Conservation (phyloP, 2,113 vertebrate genomes). For the Ceyx melanurus region DNA sequence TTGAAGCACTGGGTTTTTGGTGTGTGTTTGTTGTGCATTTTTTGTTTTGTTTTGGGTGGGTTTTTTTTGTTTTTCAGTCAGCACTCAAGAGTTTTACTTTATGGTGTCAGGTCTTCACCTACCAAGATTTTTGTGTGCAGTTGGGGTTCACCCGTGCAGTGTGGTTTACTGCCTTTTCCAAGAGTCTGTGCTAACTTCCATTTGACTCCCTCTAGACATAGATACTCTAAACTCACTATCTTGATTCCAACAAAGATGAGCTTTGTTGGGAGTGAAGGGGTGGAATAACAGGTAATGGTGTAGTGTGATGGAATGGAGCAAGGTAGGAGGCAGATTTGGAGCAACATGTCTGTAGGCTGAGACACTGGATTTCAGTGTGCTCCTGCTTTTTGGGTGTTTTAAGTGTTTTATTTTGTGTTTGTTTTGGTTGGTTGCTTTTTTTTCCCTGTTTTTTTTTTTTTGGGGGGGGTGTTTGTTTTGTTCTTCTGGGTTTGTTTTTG, state of each 20-base stretch:
- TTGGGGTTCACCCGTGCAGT: not conserved
- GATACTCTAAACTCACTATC: not conserved
- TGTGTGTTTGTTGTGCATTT: too few relatives aligned
- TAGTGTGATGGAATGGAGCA: not conserved
- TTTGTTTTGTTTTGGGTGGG: not conserved
- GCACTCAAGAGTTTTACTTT: fast-evolving
- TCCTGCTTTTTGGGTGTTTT: not conserved
- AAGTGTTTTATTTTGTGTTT: not conserved
- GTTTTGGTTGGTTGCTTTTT: too few relatives aligned
- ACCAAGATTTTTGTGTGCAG: not conserved
- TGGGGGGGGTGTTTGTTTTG: too few relatives aligned
- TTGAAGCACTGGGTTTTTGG: not conserved
- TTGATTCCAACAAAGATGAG: not conserved
- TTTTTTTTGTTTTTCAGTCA: not conserved
- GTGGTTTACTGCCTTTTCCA: not conserved
- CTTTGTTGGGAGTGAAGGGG: not conserved
- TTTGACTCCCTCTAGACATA: not conserved
- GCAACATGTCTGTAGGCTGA: not conserved
- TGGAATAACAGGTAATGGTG: not conserved
- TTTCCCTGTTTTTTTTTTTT: not conserved
- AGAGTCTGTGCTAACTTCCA: not conserved
- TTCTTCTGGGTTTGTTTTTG: not conserved
- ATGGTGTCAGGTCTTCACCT: not conserved
- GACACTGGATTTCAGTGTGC: not conserved
- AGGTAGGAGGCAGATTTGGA: not conserved